Conservation (phyloP, 2,113 vertebrate genomes). For the Uropsilus gracilis region DNA sequence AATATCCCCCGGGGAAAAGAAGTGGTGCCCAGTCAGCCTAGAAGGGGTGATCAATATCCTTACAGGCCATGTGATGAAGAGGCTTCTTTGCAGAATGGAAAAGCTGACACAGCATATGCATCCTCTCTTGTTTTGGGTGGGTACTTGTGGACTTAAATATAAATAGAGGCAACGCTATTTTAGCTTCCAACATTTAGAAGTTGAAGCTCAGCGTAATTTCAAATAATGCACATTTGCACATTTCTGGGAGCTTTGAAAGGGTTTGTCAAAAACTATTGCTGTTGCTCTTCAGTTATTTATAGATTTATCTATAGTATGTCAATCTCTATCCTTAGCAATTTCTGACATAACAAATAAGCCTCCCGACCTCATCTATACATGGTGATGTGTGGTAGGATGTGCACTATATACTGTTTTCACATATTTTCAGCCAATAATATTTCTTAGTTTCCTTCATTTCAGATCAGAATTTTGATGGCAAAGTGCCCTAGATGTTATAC, state of each 20-base stretch:
- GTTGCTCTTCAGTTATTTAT: constrained; percentile 66
- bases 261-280: constrained; percentile 39
- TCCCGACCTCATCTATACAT: not conserved
- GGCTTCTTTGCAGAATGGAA: not conserved
- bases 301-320: constrained; percentile 29
- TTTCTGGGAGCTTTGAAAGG: constrained; percentile 51
- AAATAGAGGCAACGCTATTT: not conserved
- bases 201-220: constrained; percentile 27
- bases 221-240: not conserved
- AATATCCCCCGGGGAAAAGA: not conserved
- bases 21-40: not conserved
- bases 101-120: not conserved
- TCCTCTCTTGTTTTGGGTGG: not conserved
- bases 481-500: not conserved
- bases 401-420: not conserved
- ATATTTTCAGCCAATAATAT: not conserved
- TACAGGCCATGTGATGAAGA: not conserved
- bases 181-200: not conserved
- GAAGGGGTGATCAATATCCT: not conserved
- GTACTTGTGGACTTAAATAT: not conserved
- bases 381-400: not conserved
- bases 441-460: not conserved
- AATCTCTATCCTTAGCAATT: constrained; percentile 58
- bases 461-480: not conserved
- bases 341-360: constrained; percentile 50